These are phyloP conservation scores for Naso thynnoides DNA, from an alignment of 2,797 vertebrate species.

Conservation along the genomic window DNA sequence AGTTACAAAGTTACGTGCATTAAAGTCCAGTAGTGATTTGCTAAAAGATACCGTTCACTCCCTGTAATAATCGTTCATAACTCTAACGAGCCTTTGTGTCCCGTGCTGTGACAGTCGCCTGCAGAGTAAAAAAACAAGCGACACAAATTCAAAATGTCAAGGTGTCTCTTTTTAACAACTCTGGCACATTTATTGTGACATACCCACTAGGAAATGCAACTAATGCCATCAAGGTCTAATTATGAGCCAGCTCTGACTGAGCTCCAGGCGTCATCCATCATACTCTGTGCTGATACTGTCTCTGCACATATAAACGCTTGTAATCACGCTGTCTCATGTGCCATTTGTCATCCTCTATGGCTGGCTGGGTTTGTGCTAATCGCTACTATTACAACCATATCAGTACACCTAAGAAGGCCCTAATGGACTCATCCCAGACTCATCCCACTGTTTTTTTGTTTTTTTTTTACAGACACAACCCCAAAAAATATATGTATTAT, in stretches of 20 bases:
- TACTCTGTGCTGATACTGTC: constrained; percentile 70
- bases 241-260: constrained; percentile 68
- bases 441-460: constrained; percentile 14
- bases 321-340: constrained; percentile 69
- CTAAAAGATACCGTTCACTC: background rate
- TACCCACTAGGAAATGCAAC: constrained; percentile 67
- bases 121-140: constrained; percentile 33
- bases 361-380: constrained; percentile 66
- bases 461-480: background rate
- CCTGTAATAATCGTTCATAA: constrained; percentile 3
- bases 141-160: constrained; percentile 46
- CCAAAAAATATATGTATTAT: background rate
- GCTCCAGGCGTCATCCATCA: constrained; percentile 72
- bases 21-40: background rate
- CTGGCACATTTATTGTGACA: constrained; percentile 68
- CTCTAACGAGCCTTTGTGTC: constrained; percentile 18
- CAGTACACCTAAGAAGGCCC: constrained; percentile 51
- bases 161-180: constrained; percentile 62
- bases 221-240: constrained; percentile 74
- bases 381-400: constrained; percentile 66
- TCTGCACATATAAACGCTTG: constrained; percentile 62
- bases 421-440: constrained; percentile 45
- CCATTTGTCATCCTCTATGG: constrained; percentile 75
- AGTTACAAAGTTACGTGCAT: background rate
- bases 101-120: constrained; percentile 16